Evolutionary conservation across 2,888 invertebrate genomes (phyloP).

Genomic region (Drosophila neotestacea): DNA sequence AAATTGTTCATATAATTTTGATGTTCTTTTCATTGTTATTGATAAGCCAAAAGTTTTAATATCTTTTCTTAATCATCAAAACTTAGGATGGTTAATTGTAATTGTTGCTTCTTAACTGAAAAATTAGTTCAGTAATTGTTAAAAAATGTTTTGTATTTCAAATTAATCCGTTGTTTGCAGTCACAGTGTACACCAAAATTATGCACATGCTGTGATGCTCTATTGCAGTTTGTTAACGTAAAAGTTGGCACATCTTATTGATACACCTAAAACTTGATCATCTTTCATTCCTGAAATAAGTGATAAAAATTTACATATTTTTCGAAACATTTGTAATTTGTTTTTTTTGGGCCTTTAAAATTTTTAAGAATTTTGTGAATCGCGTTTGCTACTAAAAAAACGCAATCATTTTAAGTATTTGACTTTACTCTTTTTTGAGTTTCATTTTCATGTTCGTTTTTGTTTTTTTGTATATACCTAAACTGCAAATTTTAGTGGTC

Average conservation of each 20-base stretch:
- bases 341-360: slow-evolving; percentile 52
- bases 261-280: slow-evolving; percentile 46
- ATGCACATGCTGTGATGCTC: slow-evolving; percentile 68
- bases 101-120: slow-evolving; percentile 53
- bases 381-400: slow-evolving; percentile 85
- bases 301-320: slow-evolving; percentile 80
- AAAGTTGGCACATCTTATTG: slow-evolving; percentile 34
- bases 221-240: slow-evolving; percentile 78
- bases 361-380: slow-evolving; percentile 73
- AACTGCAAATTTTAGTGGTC: slow-evolving; percentile 68
- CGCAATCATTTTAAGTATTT: slow-evolving; percentile 77
- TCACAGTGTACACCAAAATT: slow-evolving; percentile 68
- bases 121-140: slow-evolving; percentile 51
- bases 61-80: slow-evolving; percentile 53
- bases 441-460: slow-evolving; percentile 42
- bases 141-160: slow-evolving; percentile 53
- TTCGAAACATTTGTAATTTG: slow-evolving; percentile 52
- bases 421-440: slow-evolving; percentile 33
- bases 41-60: slow-evolving; percentile 74
- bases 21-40: slow-evolving; percentile 50
- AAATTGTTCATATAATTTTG: slow-evolving; percentile 52
- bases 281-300: slow-evolving; percentile 73
- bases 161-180: slow-evolving; percentile 61
- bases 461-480: slow-evolving; percentile 49
- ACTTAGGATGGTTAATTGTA: slow-evolving; percentile 76